Percentiles rank a stretch among this genome's conserved stretches.
Evolutionary conservation across 2,888 invertebrate genomes (phyloP).

Genomic region (Lottia gigantea): DNA sequence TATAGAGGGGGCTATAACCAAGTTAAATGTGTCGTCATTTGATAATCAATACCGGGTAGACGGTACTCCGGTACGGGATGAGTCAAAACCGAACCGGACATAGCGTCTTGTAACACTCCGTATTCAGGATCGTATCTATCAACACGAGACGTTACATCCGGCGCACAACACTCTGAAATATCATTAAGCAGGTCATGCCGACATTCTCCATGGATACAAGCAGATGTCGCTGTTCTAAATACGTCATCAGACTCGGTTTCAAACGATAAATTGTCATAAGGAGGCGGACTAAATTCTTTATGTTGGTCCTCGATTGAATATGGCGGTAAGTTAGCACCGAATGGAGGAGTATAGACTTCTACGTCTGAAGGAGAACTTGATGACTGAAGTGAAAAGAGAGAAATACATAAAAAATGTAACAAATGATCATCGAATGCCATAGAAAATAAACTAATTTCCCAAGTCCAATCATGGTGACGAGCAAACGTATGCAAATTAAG

Average conservation of each 20-base stretch:
- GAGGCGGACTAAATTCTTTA: constrained; percentile 48
- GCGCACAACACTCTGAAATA: background rate
- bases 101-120: background rate
- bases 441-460: too few species aligned
- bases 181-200: background rate
- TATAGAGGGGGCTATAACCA: background rate
- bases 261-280: constrained; percentile 37
- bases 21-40: constrained; percentile 2
- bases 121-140: background rate
- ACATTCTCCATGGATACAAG: background rate
- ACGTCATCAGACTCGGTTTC: constrained; percentile 17
- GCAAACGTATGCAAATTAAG: too few species aligned
- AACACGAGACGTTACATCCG: background rate
- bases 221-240: background rate
- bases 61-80: background rate
- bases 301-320: constrained; percentile 45
- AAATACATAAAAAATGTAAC: too few species aligned
- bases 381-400: background rate
- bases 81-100: background rate
- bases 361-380: constrained; percentile 32
- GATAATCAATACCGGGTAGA: background rate
- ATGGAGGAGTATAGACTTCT: constrained; percentile 50
- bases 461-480: too few species aligned
- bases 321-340: constrained; percentile 52
- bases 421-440: too few species aligned